phyloP scores from a whole-genome alignment of 1,140 invertebrate genomes.

The Myzus persicae region DNA sequence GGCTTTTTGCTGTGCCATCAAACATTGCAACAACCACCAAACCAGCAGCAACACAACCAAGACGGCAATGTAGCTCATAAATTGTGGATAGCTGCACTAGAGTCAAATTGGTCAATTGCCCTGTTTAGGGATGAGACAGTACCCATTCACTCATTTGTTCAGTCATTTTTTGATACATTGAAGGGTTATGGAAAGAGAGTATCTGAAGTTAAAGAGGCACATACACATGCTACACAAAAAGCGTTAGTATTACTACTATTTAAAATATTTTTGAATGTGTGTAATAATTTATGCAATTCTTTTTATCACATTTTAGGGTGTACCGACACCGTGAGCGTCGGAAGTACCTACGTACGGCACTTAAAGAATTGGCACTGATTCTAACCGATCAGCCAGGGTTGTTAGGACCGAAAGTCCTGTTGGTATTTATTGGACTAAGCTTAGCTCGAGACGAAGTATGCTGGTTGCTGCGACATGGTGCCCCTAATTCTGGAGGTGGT shows the following conservation, averaged over 20 bases:
- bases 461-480: slow-evolving; percentile 95
- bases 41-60: slow-evolving; percentile 62
- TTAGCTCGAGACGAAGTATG: slow-evolving; percentile 95
- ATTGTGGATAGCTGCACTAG: slow-evolving; percentile 89
- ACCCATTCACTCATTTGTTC: slow-evolving; percentile 93
- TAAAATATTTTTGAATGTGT: not conserved
- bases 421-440: slow-evolving; percentile 95
- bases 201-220: slow-evolving; percentile 93
- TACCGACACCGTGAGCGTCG: slow-evolving; percentile 91
- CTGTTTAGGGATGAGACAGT: slow-evolving; percentile 97
- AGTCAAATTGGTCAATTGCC: slow-evolving; percentile 92
- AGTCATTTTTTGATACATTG: slow-evolving; percentile 91
- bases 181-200: slow-evolving; percentile 94
- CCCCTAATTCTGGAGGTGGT: slow-evolving; percentile 64
- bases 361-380: slow-evolving; percentile 94
- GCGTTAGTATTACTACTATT: slow-evolving; percentile 66
- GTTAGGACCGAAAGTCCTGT: slow-evolving; percentile 92
- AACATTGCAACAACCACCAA: slow-evolving; percentile 79
- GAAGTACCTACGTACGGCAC: slow-evolving; percentile 93
- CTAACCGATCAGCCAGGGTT: slow-evolving; percentile 97
- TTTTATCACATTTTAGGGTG: slow-evolving; percentile 65
- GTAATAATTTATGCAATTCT: not conserved
- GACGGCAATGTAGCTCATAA: slow-evolving; percentile 65
- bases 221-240: slow-evolving; percentile 87
- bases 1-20: slow-evolving; percentile 91